A percentile compares a stretch with the other conserved stretches of the same genome.
Evolutionary conservation across 2,888 invertebrate species (phyloP).

Genomic region (Orgyia antiqua): DNA sequence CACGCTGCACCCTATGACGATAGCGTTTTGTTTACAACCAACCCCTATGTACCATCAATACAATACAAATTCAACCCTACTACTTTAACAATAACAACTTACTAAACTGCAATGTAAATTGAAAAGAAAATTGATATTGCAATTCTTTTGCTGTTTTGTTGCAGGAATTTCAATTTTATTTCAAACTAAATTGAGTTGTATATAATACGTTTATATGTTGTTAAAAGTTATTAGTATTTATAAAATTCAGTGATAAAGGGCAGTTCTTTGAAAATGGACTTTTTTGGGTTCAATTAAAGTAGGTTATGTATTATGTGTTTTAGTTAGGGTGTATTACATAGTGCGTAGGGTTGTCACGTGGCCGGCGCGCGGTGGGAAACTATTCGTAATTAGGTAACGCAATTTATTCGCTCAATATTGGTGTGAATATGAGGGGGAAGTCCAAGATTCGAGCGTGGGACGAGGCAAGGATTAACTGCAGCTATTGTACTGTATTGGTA

Average conservation of each 20-base stretch:
- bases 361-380: conserved; percentile 64
- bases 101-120: conserved; percentile 1
- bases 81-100: conserved; percentile 1
- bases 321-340: conserved; percentile 34
- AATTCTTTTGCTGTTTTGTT: conserved; percentile 8
- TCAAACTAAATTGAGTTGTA: conserved; percentile 3
- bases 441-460: conserved; percentile 36
- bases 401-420: conserved; percentile 54
- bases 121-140: conserved; percentile 5
- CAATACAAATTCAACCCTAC: conserved; percentile 25
- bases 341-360: conserved; percentile 50
- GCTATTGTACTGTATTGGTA: conserved; percentile 15
- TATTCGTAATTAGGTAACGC: conserved; percentile 68
- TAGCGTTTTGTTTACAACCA: conserved; percentile 26
- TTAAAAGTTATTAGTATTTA: conserved; percentile 15
- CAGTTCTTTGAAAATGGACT: conserved; percentile 7
- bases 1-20: conserved; percentile 38
- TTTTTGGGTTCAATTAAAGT: conserved; percentile 13
- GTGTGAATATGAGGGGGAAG: conserved; percentile 40
- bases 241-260: conserved; percentile 4
- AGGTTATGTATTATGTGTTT: conserved; percentile 9
- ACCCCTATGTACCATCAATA: neutral
- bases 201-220: conserved; percentile 9
- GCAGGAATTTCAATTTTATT: conserved; percentile 14
- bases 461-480: conserved; percentile 28